phyloP scores from a whole-genome alignment of 2,113 vertebrate genomes.

The Asarcornis scutulata region DNA sequence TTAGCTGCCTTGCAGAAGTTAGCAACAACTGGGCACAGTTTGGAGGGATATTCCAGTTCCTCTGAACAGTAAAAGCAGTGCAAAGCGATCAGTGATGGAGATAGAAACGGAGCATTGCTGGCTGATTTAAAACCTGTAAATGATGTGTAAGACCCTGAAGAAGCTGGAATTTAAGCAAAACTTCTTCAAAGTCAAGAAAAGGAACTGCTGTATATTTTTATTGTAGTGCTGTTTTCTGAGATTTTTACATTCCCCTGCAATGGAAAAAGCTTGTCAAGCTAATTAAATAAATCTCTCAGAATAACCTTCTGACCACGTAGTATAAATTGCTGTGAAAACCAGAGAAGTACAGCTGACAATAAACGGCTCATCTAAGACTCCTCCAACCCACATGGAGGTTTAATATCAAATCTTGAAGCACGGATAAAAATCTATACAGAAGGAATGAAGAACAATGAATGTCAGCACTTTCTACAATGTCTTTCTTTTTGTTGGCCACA shows the following conservation, averaged over 20 bases:
- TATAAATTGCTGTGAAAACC: background rate
- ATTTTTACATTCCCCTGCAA: background rate
- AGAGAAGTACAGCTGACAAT: background rate
- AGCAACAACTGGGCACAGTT: background rate
- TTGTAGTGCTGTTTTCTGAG: background rate
- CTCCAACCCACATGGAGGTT: background rate
- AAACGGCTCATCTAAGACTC: background rate
- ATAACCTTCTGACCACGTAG: background rate
- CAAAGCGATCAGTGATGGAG: background rate
- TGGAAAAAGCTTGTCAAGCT: background rate
- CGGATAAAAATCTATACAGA: background rate
- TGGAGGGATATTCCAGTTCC: background rate
- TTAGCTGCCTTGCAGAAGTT: background rate
- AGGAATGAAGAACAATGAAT: background rate
- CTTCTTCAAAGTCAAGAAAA: background rate
- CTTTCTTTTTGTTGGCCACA: background rate
- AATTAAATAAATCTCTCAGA: background rate
- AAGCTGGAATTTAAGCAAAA: background rate
- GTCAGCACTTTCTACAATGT: background rate
- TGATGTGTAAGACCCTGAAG: background rate
- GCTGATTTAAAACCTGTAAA: background rate
- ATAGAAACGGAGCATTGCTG: background rate
- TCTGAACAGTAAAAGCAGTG: background rate
- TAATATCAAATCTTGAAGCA: background rate
- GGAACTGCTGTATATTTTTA: background rate